A percentile compares a stretch with the other conserved stretches of the same genome.
Evolutionary conservation across 2,888 invertebrate species (phyloP).

Genomic region (Romanomermis culicivorax): DNA sequence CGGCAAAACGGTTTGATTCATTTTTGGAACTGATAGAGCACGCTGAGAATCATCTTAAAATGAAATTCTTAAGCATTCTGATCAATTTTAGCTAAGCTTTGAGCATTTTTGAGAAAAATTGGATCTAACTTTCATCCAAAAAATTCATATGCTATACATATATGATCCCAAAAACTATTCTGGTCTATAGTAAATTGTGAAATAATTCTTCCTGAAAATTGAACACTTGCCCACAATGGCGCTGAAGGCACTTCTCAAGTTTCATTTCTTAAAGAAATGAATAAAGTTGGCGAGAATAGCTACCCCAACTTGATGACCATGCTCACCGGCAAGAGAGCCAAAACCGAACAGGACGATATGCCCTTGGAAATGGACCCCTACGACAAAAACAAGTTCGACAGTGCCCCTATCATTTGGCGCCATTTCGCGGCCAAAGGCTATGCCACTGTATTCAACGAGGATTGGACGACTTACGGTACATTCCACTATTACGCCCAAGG

Average conservation of each 20-base stretch:
- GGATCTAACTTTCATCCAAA: neutral
- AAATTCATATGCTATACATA: neutral
- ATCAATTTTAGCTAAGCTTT: too few relatives aligned
- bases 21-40: too few relatives aligned
- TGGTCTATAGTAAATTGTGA: too few relatives aligned
- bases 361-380: neutral
- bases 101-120: too few relatives aligned
- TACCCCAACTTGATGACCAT: conserved; percentile 8
- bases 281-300: conserved; percentile 4
- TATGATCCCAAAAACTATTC: neutral
- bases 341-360: neutral
- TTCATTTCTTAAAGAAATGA: too few relatives aligned
- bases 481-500: conserved; percentile 7
- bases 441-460: conserved; percentile 5
- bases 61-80: too few relatives aligned
- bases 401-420: conserved; percentile 1
- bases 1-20: too few relatives aligned
- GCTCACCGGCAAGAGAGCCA: neutral
- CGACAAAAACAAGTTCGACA: neutral
- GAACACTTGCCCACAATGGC: too few relatives aligned
- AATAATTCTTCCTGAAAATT: too few relatives aligned
- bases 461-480: conserved; percentile 7
- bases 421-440: conserved; percentile 4
- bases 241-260: too few relatives aligned
- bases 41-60: too few relatives aligned